Conservation (phyloP, 2,113 vertebrate species). For the Oenanthe melanoleuca region DNA sequence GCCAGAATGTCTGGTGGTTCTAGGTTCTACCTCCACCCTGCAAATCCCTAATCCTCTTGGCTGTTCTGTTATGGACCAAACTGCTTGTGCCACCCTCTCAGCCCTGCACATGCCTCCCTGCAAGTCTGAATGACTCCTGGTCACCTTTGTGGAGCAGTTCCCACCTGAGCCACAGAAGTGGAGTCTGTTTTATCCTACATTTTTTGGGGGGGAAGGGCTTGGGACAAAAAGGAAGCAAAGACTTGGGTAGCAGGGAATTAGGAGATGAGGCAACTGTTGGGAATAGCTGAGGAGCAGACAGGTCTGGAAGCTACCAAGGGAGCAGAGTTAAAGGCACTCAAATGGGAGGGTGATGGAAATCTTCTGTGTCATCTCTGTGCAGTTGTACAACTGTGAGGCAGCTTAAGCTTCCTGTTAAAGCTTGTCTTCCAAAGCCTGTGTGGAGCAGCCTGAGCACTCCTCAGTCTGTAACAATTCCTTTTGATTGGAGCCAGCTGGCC, state of each 20-base stretch:
- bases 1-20: not conserved
- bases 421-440: not conserved
- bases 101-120: not conserved
- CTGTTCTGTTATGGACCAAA: not conserved
- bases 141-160: not conserved
- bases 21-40: not conserved
- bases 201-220: not conserved
- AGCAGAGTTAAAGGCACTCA: not conserved
- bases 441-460: not conserved
- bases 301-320: not conserved
- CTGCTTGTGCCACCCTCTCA: not conserved
- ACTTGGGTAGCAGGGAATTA: not conserved
- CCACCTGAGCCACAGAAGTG: not conserved
- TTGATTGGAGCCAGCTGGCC: not conserved
- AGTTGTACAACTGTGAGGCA: not conserved
- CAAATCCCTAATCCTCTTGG: not conserved
- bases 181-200: not conserved
- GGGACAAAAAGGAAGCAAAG: not conserved
- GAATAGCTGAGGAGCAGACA: not conserved
- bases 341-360: not conserved
- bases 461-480: not conserved
- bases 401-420: not conserved
- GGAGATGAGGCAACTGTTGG: not conserved
- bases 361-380: not conserved
- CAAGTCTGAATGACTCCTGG: not conserved